phyloP scores from a whole-genome alignment of 2,797 vertebrate species.

The Arrhamphus sclerolepis region DNA sequence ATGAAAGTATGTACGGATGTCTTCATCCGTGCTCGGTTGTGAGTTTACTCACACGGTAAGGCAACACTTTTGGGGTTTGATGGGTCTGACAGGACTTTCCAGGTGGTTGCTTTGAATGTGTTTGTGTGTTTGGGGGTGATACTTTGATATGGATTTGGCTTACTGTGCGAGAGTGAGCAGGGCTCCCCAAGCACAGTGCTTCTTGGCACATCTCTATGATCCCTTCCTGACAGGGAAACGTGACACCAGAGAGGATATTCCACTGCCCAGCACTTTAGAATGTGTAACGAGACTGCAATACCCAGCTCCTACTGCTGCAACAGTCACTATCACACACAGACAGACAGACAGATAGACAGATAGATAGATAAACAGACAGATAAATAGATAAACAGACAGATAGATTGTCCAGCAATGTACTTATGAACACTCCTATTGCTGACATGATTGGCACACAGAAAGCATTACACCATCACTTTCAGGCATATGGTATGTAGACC shows the following conservation, averaged over 20 bases:
- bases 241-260: conserved; percentile 73
- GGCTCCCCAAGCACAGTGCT: conserved; percentile 54
- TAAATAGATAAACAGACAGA: neutral
- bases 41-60: conserved; percentile 20
- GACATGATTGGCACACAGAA: conserved; percentile 74
- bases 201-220: conserved; percentile 70
- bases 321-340: neutral
- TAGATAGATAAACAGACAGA: neutral
- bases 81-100: conserved; percentile 45
- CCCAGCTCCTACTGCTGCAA: conserved; percentile 36
- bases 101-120: conserved; percentile 53
- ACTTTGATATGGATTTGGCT: conserved; percentile 59
- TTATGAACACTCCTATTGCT: conserved; percentile 53
- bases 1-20: neutral
- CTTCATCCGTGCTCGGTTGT: neutral
- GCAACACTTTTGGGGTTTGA: conserved; percentile 32
- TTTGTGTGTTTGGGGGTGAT: conserved; percentile 43
- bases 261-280: conserved; percentile 55
- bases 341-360: neutral
- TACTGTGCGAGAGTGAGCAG: conserved; percentile 37
- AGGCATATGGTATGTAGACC: conserved; percentile 81
- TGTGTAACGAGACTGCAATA: conserved; percentile 55
- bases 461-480: conserved; percentile 78
- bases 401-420: conserved; percentile 20
- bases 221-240: conserved; percentile 69